Percentiles rank a stretch among this genome's conserved stretches.
These are phyloP conservation scores for Anguilla pacifica DNA, from an alignment of 2,797 vertebrate species.

Conservation along the genomic window DNA sequence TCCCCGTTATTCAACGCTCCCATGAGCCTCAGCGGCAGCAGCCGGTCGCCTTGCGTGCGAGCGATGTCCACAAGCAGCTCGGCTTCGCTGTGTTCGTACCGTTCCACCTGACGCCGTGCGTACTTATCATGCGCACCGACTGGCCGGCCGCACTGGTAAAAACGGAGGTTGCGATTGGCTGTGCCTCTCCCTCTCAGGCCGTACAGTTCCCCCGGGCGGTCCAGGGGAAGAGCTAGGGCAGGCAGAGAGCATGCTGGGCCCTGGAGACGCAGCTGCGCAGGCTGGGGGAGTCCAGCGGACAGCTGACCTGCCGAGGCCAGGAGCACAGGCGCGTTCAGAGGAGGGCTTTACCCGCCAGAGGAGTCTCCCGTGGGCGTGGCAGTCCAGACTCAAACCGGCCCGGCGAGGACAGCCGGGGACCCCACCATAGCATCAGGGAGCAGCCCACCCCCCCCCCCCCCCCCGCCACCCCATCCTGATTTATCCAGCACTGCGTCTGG, in stretches of 20 bases:
- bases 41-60: neutral
- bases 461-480: neutral
- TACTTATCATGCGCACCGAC: neutral
- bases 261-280: neutral
- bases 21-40: neutral
- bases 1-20: neutral
- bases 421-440: neutral
- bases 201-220: neutral
- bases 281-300: neutral
- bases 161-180: neutral
- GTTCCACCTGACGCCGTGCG: neutral
- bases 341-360: neutral
- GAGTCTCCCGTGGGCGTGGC: neutral
- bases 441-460: neutral
- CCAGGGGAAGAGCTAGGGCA: neutral
- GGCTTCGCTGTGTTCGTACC: neutral
- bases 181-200: neutral
- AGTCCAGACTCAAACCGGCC: neutral
- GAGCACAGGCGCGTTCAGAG: too few relatives aligned
- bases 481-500: neutral
- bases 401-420: too few relatives aligned
- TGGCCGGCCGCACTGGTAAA: too few relatives aligned
- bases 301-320: neutral
- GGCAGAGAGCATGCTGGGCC: neutral
- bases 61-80: neutral